Base-by-base conservation (phyloP, 2,797 vertebrate genomes). In the Parauchenoglanis ngamensis region DNA sequence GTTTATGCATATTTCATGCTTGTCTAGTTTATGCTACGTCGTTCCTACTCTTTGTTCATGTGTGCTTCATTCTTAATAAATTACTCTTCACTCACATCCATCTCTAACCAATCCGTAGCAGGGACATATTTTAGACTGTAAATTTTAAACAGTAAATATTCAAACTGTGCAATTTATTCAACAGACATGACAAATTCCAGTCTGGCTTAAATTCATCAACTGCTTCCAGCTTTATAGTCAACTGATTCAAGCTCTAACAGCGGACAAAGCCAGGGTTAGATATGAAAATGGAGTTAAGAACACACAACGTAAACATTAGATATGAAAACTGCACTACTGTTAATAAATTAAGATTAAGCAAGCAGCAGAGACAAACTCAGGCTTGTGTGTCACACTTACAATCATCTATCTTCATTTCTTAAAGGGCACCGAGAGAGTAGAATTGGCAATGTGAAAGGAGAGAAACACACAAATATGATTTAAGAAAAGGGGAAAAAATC, bases 361-460 rank as follows among this genome's bases (percentile, higher is more conserved):
- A 94, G 95, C 91, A 67, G 88, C 46, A 56, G 35, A 84, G 28
- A 79, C 56, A 86, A 56, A 80, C 67, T 72, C 89, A 59, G 91
- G 93, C 92, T 35, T 52, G 95, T 92, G 90, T 90, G 92, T 91
- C 89, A 86, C 94, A 96, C 95, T 96, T 97, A 97, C 96, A 96
- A 95, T 95, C 96, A 94, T 95, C 94, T 95, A 96, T 96, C 95
- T 96, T 96, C 94, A 94, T 95, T 94, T 97, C 96, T 97, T 87
- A 87, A 95, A 92, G 93, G 91, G 89, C 94, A 94, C 92, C 87
- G 93, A 93, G 91, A 95, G 92, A 92, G 94, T 93, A 93, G 91
- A 91, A 92, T 93, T 87, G 94, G 92, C 89, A 90, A 92, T 91
- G 93, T 73, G 72, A 67, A 70, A 44, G 61, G 59, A 87, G 57